phyloP scores from a whole-genome alignment of 35 echinoderm and acorn worm genomes.

The Apostichopus japonicus region DNA sequence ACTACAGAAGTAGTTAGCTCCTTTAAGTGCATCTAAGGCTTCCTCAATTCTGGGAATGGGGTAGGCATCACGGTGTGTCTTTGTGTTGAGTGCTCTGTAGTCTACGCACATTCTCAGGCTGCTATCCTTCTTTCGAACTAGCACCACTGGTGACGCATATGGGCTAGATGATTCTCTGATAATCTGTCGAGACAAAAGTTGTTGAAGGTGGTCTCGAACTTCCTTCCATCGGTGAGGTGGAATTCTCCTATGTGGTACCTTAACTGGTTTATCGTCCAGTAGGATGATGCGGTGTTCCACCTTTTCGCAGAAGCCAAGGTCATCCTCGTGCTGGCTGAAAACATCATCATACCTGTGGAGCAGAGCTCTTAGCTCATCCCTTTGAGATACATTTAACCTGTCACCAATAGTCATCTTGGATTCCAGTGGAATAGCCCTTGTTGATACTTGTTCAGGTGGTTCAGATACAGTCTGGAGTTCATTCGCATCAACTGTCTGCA shows the following conservation, averaged over 20 bases:
- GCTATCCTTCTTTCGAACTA: slow-evolving; percentile 13
- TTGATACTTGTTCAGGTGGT: no score
- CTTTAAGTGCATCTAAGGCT: slow-evolving; percentile 56
- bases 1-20: slow-evolving; percentile 64
- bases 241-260: slow-evolving; percentile 15
- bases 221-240: slow-evolving; percentile 42
- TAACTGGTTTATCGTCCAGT: slow-evolving; percentile 8
- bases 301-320: no score
- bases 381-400: no score
- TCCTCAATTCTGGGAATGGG: slow-evolving; percentile 42
- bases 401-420: no score
- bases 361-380: no score
- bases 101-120: slow-evolving; percentile 33
- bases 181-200: not conserved
- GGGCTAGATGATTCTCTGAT: slow-evolving; percentile 67
- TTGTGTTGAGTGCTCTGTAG: slow-evolving; percentile 19
- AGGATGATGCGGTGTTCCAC: not conserved
- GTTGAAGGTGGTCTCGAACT: not conserved
- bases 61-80: slow-evolving; percentile 46
- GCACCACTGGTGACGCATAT: slow-evolving; percentile 2
- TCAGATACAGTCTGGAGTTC: no score
- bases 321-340: no score
- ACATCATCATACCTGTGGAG: no score
- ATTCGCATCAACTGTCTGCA: no score
- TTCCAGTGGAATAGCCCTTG: no score